These are phyloP conservation scores for Orius insidiosus DNA, from an alignment of 1,140 invertebrate species.

Conservation along the genomic window DNA sequence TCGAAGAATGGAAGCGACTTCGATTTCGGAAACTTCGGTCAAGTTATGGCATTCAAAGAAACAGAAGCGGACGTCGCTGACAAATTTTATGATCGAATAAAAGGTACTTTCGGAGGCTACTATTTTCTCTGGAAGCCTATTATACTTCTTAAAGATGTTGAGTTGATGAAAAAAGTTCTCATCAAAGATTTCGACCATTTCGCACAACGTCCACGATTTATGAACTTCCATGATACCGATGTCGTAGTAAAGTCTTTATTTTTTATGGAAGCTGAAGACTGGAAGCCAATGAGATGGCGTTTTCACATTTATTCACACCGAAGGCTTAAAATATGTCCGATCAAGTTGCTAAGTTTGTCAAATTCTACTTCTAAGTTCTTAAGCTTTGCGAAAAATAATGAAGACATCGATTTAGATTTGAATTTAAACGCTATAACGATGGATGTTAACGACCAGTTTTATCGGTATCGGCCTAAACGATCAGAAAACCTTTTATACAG, in stretches of 20 bases:
- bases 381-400: not conserved
- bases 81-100: no score
- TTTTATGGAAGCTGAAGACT: not conserved
- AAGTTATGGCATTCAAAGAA: no score
- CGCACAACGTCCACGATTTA: not conserved
- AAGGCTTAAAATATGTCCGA: not conserved
- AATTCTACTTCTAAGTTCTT: not conserved
- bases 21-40: no score
- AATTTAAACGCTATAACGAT: not conserved
- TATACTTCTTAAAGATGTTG: not conserved
- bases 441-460: not conserved
- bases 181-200: conserved; percentile 3
- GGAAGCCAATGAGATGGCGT: not conserved
- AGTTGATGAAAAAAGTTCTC: not conserved
- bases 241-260: not conserved
- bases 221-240: not conserved
- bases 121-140: not conserved
- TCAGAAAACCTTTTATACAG: not conserved
- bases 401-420: not conserved
- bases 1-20: no score
- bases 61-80: no score
- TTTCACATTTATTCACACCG: not conserved
- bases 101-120: no score
- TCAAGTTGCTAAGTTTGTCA: no score
- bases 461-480: not conserved